phyloP scores from a whole-genome alignment of 2,888 invertebrate species.

The Rhamphomyia laevipes region DNA sequence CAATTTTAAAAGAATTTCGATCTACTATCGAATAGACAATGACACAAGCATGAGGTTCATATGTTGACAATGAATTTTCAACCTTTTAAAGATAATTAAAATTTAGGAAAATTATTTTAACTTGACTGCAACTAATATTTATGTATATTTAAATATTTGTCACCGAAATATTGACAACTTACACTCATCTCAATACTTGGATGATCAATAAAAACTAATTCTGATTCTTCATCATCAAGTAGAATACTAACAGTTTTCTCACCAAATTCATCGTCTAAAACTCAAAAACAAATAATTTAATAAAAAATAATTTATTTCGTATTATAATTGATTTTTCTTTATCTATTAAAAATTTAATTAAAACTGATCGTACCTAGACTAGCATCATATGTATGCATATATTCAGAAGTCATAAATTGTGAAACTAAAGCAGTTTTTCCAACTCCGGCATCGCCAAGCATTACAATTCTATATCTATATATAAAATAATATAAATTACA shows the following conservation, averaged over 20 bases:
- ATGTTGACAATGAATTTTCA: constrained; percentile 78
- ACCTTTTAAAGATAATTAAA: constrained; percentile 42
- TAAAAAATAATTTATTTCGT: constrained; percentile 20
- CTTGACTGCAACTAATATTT: not conserved
- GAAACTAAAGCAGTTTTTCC: constrained; percentile 85
- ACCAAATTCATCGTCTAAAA: constrained; percentile 84
- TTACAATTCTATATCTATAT: constrained; percentile 67
- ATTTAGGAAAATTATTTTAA: too few relatives aligned
- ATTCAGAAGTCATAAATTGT: constrained; percentile 92
- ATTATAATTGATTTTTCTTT: not conserved
- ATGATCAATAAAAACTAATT: constrained; percentile 82
- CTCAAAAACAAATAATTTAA: constrained; percentile 36
- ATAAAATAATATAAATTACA: not conserved
- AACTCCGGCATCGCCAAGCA: constrained; percentile 74
- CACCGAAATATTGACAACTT: constrained; percentile 36
- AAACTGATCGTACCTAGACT: constrained; percentile 53
- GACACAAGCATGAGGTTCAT: constrained; percentile 86
- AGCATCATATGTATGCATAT: constrained; percentile 90
- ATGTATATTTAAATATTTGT: not conserved
- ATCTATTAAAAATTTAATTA: not conserved
- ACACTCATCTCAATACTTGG: constrained; percentile 85
- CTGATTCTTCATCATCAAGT: constrained; percentile 78
- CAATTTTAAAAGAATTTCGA: constrained; percentile 66
- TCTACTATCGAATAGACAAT: constrained; percentile 86
- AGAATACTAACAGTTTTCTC: constrained; percentile 86